Evolutionary conservation across 2,888 invertebrate genomes (phyloP).

Genomic region (Nephrotoma appendiculata): DNA sequence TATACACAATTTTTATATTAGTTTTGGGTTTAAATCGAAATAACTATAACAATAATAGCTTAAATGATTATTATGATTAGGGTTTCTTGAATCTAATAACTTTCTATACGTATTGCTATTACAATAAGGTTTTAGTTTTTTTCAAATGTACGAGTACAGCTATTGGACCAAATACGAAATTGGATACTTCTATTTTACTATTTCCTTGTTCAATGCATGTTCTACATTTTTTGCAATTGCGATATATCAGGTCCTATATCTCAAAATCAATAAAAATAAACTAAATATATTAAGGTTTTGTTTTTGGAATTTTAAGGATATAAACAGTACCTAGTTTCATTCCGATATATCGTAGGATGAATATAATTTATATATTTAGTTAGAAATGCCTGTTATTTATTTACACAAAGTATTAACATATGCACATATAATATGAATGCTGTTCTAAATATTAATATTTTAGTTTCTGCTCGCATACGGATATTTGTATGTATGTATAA

Average conservation of each 20-base stretch:
- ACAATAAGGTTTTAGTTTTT: not conserved
- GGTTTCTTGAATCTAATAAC: not conserved
- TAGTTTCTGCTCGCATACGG: not conserved
- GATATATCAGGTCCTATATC: not conserved
- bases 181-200: not conserved
- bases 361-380: not conserved
- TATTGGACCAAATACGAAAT: not conserved
- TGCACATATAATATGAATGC: not conserved
- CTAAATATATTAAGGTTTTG: not conserved
- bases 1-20: not conserved
- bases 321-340: not conserved
- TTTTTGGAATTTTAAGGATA: not conserved
- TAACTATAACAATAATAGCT: not conserved
- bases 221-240: not conserved
- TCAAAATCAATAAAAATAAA: not conserved
- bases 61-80: not conserved
- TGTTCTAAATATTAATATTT: not conserved
- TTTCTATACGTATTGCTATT: not conserved
- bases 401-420: not conserved
- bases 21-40: not conserved
- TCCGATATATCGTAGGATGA: not conserved
- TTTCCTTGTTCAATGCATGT: not conserved
- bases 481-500: not conserved
- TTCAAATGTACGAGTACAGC: not conserved
- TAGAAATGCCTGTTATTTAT: not conserved